Evolutionary conservation across 2,113 vertebrate species (phyloP).

Genomic region (Channa maculata): DNA sequence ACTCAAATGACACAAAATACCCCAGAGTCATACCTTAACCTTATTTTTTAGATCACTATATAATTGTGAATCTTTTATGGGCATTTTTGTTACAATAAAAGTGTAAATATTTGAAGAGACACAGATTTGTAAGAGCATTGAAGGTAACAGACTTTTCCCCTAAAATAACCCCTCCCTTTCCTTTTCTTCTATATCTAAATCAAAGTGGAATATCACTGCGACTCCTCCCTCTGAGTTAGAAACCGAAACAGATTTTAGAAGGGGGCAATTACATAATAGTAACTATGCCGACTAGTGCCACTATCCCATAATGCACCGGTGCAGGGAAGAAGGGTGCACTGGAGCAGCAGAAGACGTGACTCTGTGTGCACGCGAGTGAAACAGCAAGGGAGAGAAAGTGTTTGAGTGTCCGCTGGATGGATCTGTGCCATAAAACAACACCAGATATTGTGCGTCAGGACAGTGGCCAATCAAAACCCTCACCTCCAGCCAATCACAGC

Average conservation of each 20-base stretch:
- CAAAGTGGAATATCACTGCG: slow-evolving; percentile 64
- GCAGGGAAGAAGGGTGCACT: slow-evolving; percentile 40
- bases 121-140: background rate
- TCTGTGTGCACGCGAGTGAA: slow-evolving; percentile 19
- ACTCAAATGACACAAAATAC: no score
- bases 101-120: background rate
- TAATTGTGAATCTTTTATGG: no score
- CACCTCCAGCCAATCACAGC: slow-evolving; percentile 40
- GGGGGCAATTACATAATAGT: slow-evolving; percentile 57
- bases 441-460: background rate
- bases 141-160: slow-evolving; percentile 31
- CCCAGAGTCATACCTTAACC: no score
- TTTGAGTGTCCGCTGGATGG: slow-evolving; percentile 8
- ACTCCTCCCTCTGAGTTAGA: slow-evolving; percentile 54
- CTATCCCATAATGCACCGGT: slow-evolving; percentile 66
- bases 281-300: slow-evolving; percentile 46
- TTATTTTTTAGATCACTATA: no score
- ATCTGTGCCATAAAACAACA: slow-evolving; percentile 39
- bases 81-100: background rate
- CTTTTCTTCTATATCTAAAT: background rate
- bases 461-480: slow-evolving; percentile 38
- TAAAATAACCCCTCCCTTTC: background rate
- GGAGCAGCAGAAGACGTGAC: slow-evolving; percentile 51
- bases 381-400: background rate
- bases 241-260: slow-evolving; percentile 35